phyloP scores from a whole-genome alignment of 23 tunicate species.

The Trididemnum clinides region DNA sequence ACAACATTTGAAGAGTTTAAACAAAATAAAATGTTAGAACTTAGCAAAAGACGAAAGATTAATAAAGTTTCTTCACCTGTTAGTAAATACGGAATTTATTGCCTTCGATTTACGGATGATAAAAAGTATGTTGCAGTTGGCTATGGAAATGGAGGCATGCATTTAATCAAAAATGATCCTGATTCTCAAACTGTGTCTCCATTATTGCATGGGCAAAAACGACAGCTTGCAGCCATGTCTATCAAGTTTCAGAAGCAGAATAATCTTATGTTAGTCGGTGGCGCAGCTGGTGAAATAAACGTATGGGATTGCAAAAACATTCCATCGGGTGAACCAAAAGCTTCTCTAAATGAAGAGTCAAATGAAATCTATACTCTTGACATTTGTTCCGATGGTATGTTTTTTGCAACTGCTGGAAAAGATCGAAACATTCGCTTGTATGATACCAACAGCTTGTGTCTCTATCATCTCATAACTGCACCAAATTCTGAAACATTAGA shows the following conservation, averaged over 20 bases:
- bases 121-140: slow-evolving; percentile 75
- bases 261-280: slow-evolving; percentile 38
- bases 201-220: slow-evolving; percentile 40
- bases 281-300: slow-evolving; percentile 51
- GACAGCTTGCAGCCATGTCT: slow-evolving; percentile 63
- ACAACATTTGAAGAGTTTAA: too few relatives aligned
- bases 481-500: slow-evolving; percentile 67
- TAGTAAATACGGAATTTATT: slow-evolving; percentile 65
- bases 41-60: neutral
- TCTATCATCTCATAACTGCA: slow-evolving; percentile 37
- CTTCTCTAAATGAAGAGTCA: slow-evolving; percentile 35
- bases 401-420: slow-evolving; percentile 85
- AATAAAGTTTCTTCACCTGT: slow-evolving; percentile 32
- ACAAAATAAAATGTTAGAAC: neutral
- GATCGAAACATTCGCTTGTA: slow-evolving; percentile 71
- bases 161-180: neutral
- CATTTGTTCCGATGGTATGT: slow-evolving; percentile 45
- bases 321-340: neutral
- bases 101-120: slow-evolving; percentile 45
- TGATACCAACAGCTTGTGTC: slow-evolving; percentile 47
- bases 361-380: slow-evolving; percentile 83
- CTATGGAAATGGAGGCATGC: slow-evolving; percentile 80
- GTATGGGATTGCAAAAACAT: slow-evolving; percentile 24
- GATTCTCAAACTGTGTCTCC: slow-evolving; percentile 2
- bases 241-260: slow-evolving; percentile 25